Evolutionary conservation across 2,113 vertebrate species (phyloP).

Genomic region (Bothrops jararaca): DNA sequence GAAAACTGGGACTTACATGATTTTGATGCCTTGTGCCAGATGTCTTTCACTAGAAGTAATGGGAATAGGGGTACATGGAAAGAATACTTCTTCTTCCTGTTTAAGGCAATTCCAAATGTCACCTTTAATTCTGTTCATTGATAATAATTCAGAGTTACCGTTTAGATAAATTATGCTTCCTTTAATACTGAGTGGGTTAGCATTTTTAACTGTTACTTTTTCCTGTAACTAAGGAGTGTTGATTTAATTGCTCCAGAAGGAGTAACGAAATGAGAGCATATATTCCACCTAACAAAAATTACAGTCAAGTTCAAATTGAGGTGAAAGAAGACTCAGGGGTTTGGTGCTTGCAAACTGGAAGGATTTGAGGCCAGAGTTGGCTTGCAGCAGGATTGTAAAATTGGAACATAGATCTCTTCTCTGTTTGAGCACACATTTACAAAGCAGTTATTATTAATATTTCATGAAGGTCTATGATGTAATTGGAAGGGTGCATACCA

Average conservation of each 20-base stretch:
- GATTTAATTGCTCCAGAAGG: conserved; percentile 3
- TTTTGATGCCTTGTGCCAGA: conserved; percentile 27
- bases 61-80: neutral
- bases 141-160: conserved; percentile 20
- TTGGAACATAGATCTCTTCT: neutral
- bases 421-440: neutral
- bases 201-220: conserved; percentile 32
- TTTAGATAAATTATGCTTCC: conserved; percentile 51
- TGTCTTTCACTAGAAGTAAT: neutral
- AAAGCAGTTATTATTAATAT: neutral
- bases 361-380: neutral
- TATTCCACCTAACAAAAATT: neutral
- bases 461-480: neutral
- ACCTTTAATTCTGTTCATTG: conserved; percentile 42
- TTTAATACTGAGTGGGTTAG: conserved; percentile 23
- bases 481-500: neutral
- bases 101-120: conserved; percentile 10
- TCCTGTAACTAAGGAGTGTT: conserved; percentile 36
- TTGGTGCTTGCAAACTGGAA: conserved; percentile 14
- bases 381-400: neutral
- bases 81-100: neutral
- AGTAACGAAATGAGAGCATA: neutral
- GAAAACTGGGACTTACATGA: neutral
- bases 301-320: conserved; percentile 26
- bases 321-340: conserved; percentile 28